A percentile compares a stretch with the other conserved stretches of the same genome.
phyloP scores from a whole-genome alignment of 2,888 invertebrate species.

The Biston stratarius region DNA sequence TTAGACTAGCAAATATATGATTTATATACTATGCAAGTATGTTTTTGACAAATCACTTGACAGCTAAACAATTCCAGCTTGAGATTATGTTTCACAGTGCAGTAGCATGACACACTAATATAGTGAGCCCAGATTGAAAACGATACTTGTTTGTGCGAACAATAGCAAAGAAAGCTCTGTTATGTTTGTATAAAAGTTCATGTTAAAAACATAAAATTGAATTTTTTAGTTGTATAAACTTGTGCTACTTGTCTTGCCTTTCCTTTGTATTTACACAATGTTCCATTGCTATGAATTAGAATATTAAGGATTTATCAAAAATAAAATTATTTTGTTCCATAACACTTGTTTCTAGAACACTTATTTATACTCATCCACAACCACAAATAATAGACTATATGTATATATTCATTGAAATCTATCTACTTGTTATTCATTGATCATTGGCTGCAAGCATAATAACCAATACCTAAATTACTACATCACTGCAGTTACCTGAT shows the following conservation, averaged over 20 bases:
- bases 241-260: constrained; percentile 31
- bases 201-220: neutral
- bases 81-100: neutral
- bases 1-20: neutral
- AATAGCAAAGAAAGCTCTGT: neutral
- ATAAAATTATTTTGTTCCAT: constrained; percentile 33
- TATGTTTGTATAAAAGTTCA: neutral
- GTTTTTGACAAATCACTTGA: neutral
- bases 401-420: no score
- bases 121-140: neutral
- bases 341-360: constrained; percentile 12
- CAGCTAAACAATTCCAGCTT: neutral
- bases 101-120: neutral
- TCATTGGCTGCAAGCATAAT: no score
- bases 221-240: constrained; percentile 1
- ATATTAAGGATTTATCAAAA: constrained; percentile 40
- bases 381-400: no score
- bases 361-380: neutral
- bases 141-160: neutral
- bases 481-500: no score
- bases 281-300: constrained; percentile 39
- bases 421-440: no score
- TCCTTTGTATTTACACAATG: constrained; percentile 16
- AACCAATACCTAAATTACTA: no score
- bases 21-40: neutral